Percentiles rank a stretch among this genome's conserved stretches.
Evolutionary conservation across 2,113 vertebrate species (phyloP).

Genomic region (Tragulus kanchil): DNA sequence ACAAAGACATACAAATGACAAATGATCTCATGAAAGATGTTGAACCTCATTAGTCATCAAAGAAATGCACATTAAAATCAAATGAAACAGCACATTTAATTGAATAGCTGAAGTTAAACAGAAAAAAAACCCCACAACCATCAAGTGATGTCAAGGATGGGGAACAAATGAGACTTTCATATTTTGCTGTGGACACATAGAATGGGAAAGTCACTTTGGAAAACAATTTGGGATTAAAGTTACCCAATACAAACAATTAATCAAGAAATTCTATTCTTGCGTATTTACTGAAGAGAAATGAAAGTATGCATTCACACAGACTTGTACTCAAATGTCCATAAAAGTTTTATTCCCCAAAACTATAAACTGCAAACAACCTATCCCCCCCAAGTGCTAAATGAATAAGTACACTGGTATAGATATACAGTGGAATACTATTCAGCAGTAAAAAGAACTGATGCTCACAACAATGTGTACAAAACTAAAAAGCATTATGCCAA

Average conservation of each 20-base stretch:
- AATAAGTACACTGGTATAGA: background rate
- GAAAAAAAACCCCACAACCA: background rate
- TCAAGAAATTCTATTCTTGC: background rate
- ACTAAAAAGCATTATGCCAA: background rate
- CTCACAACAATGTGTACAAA: background rate
- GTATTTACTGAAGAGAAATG: constrained; percentile 34
- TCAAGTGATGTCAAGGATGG: background rate
- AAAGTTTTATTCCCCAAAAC: constrained; percentile 25
- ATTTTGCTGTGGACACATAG: constrained; percentile 7
- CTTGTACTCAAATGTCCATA: background rate
- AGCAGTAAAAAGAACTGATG: background rate
- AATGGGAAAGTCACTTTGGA: background rate
- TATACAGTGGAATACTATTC: constrained; percentile 6
- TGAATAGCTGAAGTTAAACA: constrained; percentile 27
- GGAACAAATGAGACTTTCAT: background rate
- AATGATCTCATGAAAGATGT: background rate
- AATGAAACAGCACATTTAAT: background rate
- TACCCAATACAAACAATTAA: background rate
- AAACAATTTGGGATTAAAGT: background rate
- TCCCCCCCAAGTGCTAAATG: background rate
- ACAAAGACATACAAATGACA: background rate
- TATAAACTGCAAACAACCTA: background rate
- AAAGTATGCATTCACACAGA: constrained; percentile 26
- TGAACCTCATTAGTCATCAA: background rate
- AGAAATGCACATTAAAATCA: background rate